Evolutionary conservation across 2,888 invertebrate genomes (phyloP).

Genomic region (Gastracanthus pulcherrimus): DNA sequence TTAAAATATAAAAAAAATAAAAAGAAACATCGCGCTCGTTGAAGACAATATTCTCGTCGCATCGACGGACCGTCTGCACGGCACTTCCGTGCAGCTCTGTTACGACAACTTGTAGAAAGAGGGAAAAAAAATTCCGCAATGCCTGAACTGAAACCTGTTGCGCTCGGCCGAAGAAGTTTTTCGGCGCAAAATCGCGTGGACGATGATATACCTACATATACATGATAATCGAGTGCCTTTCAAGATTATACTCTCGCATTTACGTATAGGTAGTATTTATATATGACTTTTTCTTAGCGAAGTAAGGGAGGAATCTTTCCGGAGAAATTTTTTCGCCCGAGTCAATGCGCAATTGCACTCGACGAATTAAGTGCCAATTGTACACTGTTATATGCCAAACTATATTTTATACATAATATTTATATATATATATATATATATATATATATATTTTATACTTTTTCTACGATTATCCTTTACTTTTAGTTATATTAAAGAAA

Average conservation of each 20-base stretch:
- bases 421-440: constrained; percentile 29
- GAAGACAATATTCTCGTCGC: constrained; percentile 45
- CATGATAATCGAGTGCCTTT: no score
- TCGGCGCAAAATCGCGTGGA: no score
- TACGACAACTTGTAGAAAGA: no score
- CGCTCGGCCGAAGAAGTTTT: constrained; percentile 23
- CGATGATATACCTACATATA: no score
- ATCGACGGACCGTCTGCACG: neutral
- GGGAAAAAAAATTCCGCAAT: no score
- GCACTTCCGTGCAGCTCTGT: no score
- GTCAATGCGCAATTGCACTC: constrained; percentile 48
- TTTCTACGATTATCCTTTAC: constrained; percentile 28
- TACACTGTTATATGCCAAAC: constrained; percentile 56
- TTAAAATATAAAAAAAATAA: neutral
- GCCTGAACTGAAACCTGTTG: neutral
- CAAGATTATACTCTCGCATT: neutral
- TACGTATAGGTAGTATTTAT: neutral
- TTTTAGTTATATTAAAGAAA: neutral
- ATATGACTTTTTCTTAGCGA: neutral
- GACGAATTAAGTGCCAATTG: constrained; percentile 53
- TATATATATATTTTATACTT: constrained; percentile 37
- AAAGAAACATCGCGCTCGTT: constrained; percentile 43
- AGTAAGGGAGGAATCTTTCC: neutral
- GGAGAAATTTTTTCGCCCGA: constrained; percentile 29
- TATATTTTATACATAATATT: constrained; percentile 35